Evolutionary conservation across 2,888 invertebrate genomes (phyloP).

Genomic region (Melanotus villosus): DNA sequence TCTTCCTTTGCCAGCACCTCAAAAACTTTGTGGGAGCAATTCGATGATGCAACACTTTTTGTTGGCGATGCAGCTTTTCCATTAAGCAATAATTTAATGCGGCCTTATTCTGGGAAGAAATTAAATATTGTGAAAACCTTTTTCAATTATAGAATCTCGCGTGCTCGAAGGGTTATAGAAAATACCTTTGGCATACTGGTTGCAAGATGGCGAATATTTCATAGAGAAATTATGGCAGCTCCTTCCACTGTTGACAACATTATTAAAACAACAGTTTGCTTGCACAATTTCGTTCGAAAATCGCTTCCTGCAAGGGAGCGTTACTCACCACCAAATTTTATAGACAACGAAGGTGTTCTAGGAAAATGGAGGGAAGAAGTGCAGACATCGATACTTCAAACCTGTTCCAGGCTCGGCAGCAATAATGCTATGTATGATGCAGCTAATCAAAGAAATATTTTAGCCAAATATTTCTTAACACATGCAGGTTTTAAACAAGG

Average conservation of each 20-base stretch:
- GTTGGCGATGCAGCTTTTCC: conserved; percentile 32
- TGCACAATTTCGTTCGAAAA: conserved; percentile 45
- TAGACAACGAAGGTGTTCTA: conserved; percentile 35
- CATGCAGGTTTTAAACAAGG: too few species aligned
- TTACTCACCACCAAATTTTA: conserved; percentile 36
- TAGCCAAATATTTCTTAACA: conserved; percentile 43
- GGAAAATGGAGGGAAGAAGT: conserved; percentile 41
- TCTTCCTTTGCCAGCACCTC: neutral
- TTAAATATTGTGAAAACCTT: conserved; percentile 33
- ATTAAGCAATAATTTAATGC: conserved; percentile 13
- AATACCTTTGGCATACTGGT: conserved; percentile 48
- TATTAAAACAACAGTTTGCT: conserved; percentile 45
- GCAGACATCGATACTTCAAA: conserved; percentile 2
- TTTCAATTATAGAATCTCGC: conserved; percentile 44
- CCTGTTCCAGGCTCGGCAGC: conserved; percentile 22
- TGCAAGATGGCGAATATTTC: conserved; percentile 47
- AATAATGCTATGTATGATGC: conserved; percentile 25
- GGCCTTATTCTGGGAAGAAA: conserved; percentile 20
- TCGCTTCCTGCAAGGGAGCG: too few species aligned
- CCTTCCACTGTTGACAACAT: conserved; percentile 44
- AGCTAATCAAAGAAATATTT: conserved; percentile 3
- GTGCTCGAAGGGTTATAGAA: conserved; percentile 46
- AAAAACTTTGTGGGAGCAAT: conserved; percentile 16
- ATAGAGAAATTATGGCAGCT: conserved; percentile 37
- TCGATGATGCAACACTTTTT: conserved; percentile 18